phyloP scores from a whole-genome alignment of 2,797 vertebrate species.

The Delichon dasypus region DNA sequence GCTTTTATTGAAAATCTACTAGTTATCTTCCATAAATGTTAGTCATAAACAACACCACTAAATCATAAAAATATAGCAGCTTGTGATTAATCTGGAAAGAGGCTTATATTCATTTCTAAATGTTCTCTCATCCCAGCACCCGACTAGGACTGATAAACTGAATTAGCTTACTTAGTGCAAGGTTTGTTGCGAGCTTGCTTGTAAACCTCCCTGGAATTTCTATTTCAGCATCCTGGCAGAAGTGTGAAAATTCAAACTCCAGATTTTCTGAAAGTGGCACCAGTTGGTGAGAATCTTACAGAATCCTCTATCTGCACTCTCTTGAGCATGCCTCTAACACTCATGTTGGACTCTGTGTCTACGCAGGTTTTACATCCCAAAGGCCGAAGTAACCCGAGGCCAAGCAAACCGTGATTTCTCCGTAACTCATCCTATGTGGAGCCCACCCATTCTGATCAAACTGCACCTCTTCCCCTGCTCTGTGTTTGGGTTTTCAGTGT shows the following conservation, averaged over 20 bases:
- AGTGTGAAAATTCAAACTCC: background rate
- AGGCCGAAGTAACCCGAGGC: background rate
- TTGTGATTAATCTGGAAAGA: constrained; percentile 40
- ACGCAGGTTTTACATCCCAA: background rate
- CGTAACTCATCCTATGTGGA: fast-evolving
- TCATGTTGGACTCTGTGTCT: background rate
- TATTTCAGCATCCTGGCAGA: background rate
- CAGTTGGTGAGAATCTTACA: background rate
- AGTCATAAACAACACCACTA: constrained; percentile 40
- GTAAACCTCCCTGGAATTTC: background rate
- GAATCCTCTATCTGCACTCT: background rate
- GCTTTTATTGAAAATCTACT: constrained; percentile 30
- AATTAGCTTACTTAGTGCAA: constrained; percentile 22
- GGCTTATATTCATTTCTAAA: constrained; percentile 30
- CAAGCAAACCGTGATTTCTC: background rate
- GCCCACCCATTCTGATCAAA: background rate
- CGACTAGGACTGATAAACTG: constrained; percentile 2
- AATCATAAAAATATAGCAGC: constrained; percentile 55
- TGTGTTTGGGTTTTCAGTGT: background rate
- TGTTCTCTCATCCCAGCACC: constrained; percentile 9
- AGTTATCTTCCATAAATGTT: constrained; percentile 40
- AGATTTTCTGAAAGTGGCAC: background rate
- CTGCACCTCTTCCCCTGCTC: background rate
- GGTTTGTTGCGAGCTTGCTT: background rate
- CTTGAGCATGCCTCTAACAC: fast-evolving